Evolutionary conservation across 2,888 invertebrate species (phyloP).

Genomic region (Prenolepis imparis): DNA sequence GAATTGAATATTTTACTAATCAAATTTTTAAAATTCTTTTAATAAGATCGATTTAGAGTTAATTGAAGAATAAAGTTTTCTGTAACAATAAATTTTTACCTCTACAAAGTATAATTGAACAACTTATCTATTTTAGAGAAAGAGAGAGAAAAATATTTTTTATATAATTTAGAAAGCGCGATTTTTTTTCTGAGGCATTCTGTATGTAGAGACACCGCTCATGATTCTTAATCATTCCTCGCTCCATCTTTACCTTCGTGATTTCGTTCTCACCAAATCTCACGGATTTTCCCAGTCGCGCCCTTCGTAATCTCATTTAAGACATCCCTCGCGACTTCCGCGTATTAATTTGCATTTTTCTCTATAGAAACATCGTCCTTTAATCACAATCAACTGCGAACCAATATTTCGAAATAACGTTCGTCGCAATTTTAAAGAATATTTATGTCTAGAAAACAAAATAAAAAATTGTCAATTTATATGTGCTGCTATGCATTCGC

Average conservation of each 20-base stretch:
- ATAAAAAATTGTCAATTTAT: conserved; percentile 8
- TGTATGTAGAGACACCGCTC: conserved; percentile 57
- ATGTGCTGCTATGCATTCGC: neutral
- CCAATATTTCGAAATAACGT: neutral
- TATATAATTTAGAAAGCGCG: conserved; percentile 18
- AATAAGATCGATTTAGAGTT: neutral
- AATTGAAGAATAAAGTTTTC: neutral
- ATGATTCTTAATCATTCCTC: conserved; percentile 58
- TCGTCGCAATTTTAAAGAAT: neutral
- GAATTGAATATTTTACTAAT: neutral
- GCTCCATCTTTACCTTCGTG: conserved; percentile 31
- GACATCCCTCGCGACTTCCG: neutral
- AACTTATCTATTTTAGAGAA: neutral
- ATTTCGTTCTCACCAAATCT: conserved; percentile 41
- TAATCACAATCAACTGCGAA: conserved; percentile 24
- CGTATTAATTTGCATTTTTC: conserved; percentile 53
- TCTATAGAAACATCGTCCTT: conserved; percentile 25
- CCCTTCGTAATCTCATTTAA: conserved; percentile 42
- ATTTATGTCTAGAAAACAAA: neutral
- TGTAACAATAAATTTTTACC: neutral
- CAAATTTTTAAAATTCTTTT: neutral
- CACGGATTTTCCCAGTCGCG: conserved; percentile 9
- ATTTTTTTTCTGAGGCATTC: conserved; percentile 37
- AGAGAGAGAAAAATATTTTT: neutral
- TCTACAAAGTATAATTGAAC: neutral